phyloP scores from a whole-genome alignment of 1,140 invertebrate genomes.

The Lepidurus couesii region DNA sequence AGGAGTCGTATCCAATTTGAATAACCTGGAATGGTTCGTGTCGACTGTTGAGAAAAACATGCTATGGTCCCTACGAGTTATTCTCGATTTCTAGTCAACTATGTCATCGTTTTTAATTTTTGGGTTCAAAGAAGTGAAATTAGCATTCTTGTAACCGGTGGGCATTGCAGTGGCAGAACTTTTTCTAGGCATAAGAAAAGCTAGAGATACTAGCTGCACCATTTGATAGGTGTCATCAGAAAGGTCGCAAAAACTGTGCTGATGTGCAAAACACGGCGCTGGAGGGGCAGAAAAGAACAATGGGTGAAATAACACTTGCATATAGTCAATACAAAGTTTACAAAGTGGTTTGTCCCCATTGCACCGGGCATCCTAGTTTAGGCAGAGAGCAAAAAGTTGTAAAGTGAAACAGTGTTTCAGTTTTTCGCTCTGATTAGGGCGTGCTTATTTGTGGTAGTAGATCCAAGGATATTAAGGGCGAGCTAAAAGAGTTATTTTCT shows the following conservation, averaged over 20 bases:
- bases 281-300: background rate
- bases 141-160: background rate
- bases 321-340: no score
- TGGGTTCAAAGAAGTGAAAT: background rate
- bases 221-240: background rate
- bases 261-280: background rate
- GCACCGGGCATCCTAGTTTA: constrained; percentile 7
- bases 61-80: background rate
- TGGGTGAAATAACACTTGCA: background rate
- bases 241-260: background rate
- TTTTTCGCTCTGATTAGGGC: background rate
- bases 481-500: background rate
- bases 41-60: background rate
- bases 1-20: background rate
- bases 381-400: background rate
- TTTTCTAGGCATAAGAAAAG: background rate
- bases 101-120: background rate
- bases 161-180: background rate
- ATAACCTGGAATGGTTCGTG: background rate
- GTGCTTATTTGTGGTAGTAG: background rate
- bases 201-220: background rate
- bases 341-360: background rate
- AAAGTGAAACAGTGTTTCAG: background rate
- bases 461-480: background rate
- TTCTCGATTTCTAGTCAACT: background rate